Evolutionary conservation across 2,797 vertebrate genomes (phyloP).

Genomic region (Squalus acanthias): DNA sequence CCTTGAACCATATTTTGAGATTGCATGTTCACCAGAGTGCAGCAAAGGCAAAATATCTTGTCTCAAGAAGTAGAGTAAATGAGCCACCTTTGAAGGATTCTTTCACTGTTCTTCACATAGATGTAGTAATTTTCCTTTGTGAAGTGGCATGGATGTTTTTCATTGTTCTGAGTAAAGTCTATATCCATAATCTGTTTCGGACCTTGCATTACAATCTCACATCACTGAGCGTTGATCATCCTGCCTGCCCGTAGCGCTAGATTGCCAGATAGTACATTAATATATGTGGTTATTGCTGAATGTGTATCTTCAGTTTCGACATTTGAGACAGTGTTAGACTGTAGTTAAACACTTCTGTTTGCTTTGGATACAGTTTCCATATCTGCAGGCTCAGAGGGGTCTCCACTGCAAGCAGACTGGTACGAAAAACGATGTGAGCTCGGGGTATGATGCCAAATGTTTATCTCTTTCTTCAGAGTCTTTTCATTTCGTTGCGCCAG

Average conservation of each 20-base stretch:
- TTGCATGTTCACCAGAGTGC: background rate
- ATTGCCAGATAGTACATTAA: background rate
- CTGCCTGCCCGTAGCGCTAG: background rate
- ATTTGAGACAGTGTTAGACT: background rate
- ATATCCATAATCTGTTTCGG: no score
- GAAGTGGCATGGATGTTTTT: no score
- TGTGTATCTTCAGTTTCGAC: background rate
- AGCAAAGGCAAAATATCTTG: constrained; percentile 36
- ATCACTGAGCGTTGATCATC: background rate
- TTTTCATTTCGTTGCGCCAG: background rate
- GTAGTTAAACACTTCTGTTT: background rate
- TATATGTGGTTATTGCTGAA: background rate
- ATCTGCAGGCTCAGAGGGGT: no score
- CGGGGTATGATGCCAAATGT: background rate
- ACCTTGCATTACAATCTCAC: no score
- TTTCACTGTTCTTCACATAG: background rate
- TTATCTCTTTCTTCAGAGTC: background rate
- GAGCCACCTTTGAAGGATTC: background rate
- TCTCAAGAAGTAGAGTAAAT: background rate
- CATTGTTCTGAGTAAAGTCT: no score
- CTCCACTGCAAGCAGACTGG: background rate
- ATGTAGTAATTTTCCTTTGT: background rate
- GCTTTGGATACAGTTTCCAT: background rate
- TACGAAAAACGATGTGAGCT: background rate
- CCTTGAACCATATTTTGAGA: constrained; percentile 35